phyloP scores from a whole-genome alignment of 2,113 vertebrate genomes.

The Datnioides undecimradiatus region DNA sequence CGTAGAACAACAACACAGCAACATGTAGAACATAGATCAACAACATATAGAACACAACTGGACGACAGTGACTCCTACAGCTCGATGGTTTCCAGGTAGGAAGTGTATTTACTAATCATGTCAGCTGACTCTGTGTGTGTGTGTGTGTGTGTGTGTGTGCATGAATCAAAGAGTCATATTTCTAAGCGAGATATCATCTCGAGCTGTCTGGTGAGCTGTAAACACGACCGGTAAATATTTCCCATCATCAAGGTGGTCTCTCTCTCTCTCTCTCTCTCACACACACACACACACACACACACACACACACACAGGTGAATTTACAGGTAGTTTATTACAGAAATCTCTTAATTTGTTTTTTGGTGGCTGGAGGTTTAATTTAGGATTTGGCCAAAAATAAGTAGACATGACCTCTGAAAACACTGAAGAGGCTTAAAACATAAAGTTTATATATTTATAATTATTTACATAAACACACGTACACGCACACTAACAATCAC shows the following conservation, averaged over 20 bases:
- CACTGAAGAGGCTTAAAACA: too few species aligned
- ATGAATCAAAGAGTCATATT: slow-evolving; percentile 1
- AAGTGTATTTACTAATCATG: not conserved
- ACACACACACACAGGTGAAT: slow-evolving; percentile 2
- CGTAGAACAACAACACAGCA: too few species aligned
- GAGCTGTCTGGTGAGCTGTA: slow-evolving; percentile 24
- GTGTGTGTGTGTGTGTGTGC: slow-evolving; percentile 23
- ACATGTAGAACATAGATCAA: too few species aligned
- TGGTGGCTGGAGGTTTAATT: too few species aligned
- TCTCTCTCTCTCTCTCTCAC: not conserved
- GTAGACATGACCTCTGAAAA: too few species aligned
- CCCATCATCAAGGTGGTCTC: slow-evolving; percentile 34
- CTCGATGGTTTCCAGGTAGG: slow-evolving; percentile 17
- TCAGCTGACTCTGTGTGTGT: not conserved
- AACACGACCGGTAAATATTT: slow-evolving; percentile 52
- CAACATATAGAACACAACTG: too few species aligned
- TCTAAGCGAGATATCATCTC: slow-evolving; percentile 37
- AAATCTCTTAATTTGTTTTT: too few species aligned
- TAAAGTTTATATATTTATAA: too few species aligned
- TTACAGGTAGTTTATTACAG: too few species aligned
- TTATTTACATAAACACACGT: too few species aligned
- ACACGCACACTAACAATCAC: too few species aligned
- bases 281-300: slow-evolving; percentile 26
- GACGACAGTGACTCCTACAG: slow-evolving; percentile 5
- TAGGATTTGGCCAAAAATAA: too few species aligned